A percentile compares a stretch with the other conserved stretches of the same genome.
These are phyloP conservation scores for Hemiscyllium ocellatum DNA, from an alignment of 2,113 vertebrate species.

Conservation along the genomic window DNA sequence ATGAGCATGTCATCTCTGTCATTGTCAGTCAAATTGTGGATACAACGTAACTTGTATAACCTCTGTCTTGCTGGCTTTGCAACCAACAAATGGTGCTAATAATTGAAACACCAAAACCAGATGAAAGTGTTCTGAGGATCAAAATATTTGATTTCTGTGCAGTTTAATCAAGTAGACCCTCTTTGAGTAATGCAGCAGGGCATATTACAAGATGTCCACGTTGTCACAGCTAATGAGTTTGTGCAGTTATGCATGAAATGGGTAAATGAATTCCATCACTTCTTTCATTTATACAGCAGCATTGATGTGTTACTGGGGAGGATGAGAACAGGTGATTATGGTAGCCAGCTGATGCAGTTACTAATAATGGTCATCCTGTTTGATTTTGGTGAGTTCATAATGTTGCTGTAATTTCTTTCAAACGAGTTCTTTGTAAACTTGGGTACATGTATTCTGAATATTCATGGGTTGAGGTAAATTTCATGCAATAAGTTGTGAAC, in stretches of 20 bases:
- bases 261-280: neutral
- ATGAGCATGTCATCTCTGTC: conserved; percentile 17
- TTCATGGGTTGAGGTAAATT: neutral
- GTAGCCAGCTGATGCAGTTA: neutral
- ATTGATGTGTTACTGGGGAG: neutral
- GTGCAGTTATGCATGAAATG: conserved; percentile 28
- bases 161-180: conserved; percentile 2
- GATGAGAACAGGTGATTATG: neutral
- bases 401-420: neutral
- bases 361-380: neutral
- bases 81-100: conserved; percentile 24
- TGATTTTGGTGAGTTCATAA: neutral
- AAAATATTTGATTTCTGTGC: conserved; percentile 27
- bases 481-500: neutral
- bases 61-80: conserved; percentile 25
- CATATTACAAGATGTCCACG: conserved; percentile 29
- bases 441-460: neutral
- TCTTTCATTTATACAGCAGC: neutral
- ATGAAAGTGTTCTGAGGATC: neutral
- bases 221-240: conserved; percentile 31
- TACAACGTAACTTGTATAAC: neutral
- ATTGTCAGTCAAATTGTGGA: neutral
- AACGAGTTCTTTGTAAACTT: neutral
- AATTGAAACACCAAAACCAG: conserved; percentile 22
- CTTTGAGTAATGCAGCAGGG: conserved; percentile 21